Base-by-base conservation (phyloP, 2,113 vertebrate genomes). In the Euleptes europaea region DNA sequence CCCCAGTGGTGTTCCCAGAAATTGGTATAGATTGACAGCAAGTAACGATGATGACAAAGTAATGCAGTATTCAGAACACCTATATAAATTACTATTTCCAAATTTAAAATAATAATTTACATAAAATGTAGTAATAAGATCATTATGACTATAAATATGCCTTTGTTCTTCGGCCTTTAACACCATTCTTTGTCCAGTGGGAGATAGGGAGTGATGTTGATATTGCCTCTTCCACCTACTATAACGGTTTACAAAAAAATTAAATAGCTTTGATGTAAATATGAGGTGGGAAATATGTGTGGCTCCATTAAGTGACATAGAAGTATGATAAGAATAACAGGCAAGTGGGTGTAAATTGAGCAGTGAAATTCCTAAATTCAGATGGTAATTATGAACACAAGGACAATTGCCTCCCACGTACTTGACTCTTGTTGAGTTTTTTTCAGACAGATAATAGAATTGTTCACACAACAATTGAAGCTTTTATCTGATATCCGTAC, bases 71-170 rank as follows among this genome's bases (percentile, higher is more conserved):
- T 78, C 86, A 88, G 65, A 92, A 84, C 94, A 94, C 94, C 85
- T 76, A 90, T 96, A 93, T 94, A 92, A 94, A 88, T 86, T 17
- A 91, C 82, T 93, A 92, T 95, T 95, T 96, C 91, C 88, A 94
- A 95, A 95, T 95, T 83, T 95, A 89, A 94, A 93, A 92, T 91
- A 80, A 93, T 95, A 92, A 94, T 95, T 95, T 92, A 92, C 92
- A 91, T 95, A 94, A 95, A 94, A 90, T 26, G 86, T 95, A 95
- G 85, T 84, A 94, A 91, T 93, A 91, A 77, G 81, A 89, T 81
- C 84, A 89, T 95, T 94, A 86, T 89, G 87, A 93, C 92, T 93
- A 88, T 94, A 95, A 95, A 95, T 95, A 93, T 85, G 78, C 86
- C 70, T 95, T 95, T 86, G 88, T 85, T 94, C 85, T 90, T 73